These are phyloP conservation scores for Nasonia longicornis DNA, from an alignment of 1,140 invertebrate species.

Conservation along the genomic window DNA sequence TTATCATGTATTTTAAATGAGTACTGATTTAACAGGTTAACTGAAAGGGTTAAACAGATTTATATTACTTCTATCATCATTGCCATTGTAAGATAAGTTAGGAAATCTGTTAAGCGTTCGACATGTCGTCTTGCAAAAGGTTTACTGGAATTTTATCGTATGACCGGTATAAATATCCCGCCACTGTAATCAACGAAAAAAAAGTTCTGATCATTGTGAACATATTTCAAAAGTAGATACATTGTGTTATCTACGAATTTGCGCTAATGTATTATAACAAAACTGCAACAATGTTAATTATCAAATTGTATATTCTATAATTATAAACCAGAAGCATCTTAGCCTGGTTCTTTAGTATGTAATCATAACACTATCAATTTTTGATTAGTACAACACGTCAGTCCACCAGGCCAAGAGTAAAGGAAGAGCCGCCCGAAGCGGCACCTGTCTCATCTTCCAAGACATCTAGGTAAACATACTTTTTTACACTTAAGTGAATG, in stretches of 20 bases:
- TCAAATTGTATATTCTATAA: constrained; percentile 35
- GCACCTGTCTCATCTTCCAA: constrained; percentile 71
- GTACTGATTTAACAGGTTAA: not conserved
- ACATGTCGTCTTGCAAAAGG: constrained; percentile 28
- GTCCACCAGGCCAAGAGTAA: constrained; percentile 71
- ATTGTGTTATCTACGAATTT: constrained; percentile 19
- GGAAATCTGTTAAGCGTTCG: constrained; percentile 37
- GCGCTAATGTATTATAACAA: constrained; percentile 29
- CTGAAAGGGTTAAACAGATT: constrained; percentile 7
- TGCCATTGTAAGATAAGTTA: constrained; percentile 39
- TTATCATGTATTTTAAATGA: not conserved
- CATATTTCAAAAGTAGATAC: constrained; percentile 9
- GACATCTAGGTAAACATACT: constrained; percentile 68
- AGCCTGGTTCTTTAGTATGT: constrained; percentile 48
- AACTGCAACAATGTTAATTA: constrained; percentile 14
- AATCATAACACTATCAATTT: constrained; percentile 70
- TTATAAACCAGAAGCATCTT: constrained; percentile 42
- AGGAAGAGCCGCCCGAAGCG: constrained; percentile 70
- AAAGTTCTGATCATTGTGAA: constrained; percentile 31
- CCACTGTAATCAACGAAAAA: constrained; percentile 39
- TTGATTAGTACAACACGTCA: constrained; percentile 76
- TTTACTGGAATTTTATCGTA: constrained; percentile 28
- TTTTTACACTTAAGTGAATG: constrained; percentile 62
- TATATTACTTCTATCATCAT: constrained; percentile 20
- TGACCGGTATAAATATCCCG: constrained; percentile 21